These are phyloP conservation scores for Linyphia triangularis DNA, from an alignment of 2,888 invertebrate genomes.

Conservation along the genomic window DNA sequence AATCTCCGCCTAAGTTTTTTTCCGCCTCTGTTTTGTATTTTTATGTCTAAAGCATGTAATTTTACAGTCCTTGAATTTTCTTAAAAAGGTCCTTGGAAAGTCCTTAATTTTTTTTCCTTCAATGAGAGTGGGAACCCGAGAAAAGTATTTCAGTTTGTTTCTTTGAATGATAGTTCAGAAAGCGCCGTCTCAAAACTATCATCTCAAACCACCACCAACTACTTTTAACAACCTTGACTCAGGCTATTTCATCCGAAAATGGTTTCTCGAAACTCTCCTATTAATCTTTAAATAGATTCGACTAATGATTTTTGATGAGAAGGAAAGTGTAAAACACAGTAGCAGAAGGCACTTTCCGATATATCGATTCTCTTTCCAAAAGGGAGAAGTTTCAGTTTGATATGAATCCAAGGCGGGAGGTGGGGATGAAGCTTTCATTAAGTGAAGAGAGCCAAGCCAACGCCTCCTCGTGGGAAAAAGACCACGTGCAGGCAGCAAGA, in stretches of 20 bases:
- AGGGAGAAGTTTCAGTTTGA: too few species aligned
- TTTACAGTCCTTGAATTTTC: too few species aligned
- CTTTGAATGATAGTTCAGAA: too few species aligned
- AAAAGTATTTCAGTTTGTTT: too few species aligned
- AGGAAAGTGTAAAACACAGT: neutral
- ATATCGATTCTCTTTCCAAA: slow-evolving; percentile 10
- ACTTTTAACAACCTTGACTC: neutral
- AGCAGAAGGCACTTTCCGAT: slow-evolving; percentile 14
- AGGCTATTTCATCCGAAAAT: neutral
- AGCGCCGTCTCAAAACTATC: too few species aligned
- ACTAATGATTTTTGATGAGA: slow-evolving; percentile 18
- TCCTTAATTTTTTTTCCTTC: too few species aligned
- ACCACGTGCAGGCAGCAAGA: neutral
- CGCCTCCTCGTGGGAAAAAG: slow-evolving; percentile 38
- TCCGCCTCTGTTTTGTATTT: too few species aligned
- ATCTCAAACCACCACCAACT: neutral
- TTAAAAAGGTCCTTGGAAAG: too few species aligned
- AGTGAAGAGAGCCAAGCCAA: slow-evolving; percentile 1
- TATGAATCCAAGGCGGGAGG: too few species aligned
- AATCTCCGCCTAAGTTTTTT: too few species aligned
- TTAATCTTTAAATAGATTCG: slow-evolving; percentile 5
- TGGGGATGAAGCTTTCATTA: slow-evolving; percentile 19
- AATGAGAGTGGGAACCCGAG: too few species aligned
- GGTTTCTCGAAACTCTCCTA: slow-evolving; percentile 1
- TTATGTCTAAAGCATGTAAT: too few species aligned